Percentiles rank a stretch among this genome's conserved stretches.
Conservation (phyloP, 2,888 invertebrate species). For the Oasisia sp. region DNA sequence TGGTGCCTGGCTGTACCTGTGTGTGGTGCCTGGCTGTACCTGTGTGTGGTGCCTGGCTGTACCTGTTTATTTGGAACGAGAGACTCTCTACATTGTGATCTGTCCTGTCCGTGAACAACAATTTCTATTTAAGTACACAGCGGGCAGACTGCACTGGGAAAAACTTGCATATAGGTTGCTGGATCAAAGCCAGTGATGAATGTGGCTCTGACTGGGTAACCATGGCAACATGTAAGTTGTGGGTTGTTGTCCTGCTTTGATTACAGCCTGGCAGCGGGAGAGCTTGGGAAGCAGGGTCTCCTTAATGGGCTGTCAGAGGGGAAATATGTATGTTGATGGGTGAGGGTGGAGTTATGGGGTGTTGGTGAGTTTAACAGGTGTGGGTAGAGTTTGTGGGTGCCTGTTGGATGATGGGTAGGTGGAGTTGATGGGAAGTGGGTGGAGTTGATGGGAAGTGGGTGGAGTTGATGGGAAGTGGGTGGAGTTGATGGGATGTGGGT, state of each 20-base stretch:
- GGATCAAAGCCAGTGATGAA: background rate
- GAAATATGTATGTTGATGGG: background rate
- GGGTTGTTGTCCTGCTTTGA: background rate
- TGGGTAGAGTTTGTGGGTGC: background rate
- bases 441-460: background rate
- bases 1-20: too few species aligned
- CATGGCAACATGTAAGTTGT: conserved; percentile 1
- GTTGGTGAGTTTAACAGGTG: background rate
- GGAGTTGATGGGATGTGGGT: background rate
- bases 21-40: background rate
- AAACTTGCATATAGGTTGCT: background rate
- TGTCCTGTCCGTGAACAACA: background rate
- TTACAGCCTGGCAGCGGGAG: background rate
- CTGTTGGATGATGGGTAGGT: background rate
- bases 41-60: too few species aligned
- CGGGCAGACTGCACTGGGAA: background rate
- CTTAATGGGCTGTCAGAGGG: background rate
- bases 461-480: background rate
- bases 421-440: background rate
- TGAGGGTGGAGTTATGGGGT: background rate
- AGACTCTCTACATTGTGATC: background rate
- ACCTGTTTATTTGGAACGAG: too few species aligned
- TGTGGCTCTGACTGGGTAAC: background rate
- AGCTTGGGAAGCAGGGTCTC: background rate
- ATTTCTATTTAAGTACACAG: background rate